These are phyloP conservation scores for Portevinia maculata DNA, from an alignment of 2,888 invertebrate genomes.

Conservation along the genomic window DNA sequence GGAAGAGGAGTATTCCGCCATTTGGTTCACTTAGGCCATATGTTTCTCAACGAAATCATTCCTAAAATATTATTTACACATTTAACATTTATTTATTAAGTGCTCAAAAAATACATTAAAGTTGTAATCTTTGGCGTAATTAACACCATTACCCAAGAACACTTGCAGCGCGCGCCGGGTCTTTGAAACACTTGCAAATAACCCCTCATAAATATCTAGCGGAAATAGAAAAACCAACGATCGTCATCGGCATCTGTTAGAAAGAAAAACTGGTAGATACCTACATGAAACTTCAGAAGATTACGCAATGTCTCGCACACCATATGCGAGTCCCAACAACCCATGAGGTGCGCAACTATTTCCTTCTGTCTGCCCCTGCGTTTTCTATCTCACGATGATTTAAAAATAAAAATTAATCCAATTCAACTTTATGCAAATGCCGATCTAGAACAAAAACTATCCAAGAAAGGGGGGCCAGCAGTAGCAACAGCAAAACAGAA, in stretches of 20 bases:
- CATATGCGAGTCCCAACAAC: not conserved
- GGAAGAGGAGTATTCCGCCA: too few species aligned
- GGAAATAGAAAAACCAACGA: constrained; percentile 22
- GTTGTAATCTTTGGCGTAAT: too few species aligned
- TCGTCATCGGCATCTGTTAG: not conserved
- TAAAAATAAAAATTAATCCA: constrained; percentile 32
- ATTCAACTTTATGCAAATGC: constrained; percentile 29
- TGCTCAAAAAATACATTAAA: not conserved
- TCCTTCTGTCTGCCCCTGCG: not conserved
- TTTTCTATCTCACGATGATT: not conserved
- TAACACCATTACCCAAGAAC: not conserved
- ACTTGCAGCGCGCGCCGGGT: constrained; percentile 28
- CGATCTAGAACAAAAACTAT: constrained; percentile 24
- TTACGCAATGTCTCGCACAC: constrained; percentile 21
- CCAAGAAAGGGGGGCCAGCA: constrained; percentile 5
- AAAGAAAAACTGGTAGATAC: constrained; percentile 11
- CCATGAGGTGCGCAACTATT: constrained; percentile 6
- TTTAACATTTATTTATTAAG: not conserved
- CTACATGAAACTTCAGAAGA: not conserved
- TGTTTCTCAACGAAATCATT: too few species aligned
- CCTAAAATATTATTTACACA: too few species aligned
- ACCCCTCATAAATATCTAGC: constrained; percentile 2
- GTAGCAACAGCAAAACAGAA: not conserved
- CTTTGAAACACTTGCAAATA: constrained; percentile 5
- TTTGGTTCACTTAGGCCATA: too few species aligned